phyloP scores from a whole-genome alignment of 2,888 invertebrate species.

The Pachydiplax longipennis region DNA sequence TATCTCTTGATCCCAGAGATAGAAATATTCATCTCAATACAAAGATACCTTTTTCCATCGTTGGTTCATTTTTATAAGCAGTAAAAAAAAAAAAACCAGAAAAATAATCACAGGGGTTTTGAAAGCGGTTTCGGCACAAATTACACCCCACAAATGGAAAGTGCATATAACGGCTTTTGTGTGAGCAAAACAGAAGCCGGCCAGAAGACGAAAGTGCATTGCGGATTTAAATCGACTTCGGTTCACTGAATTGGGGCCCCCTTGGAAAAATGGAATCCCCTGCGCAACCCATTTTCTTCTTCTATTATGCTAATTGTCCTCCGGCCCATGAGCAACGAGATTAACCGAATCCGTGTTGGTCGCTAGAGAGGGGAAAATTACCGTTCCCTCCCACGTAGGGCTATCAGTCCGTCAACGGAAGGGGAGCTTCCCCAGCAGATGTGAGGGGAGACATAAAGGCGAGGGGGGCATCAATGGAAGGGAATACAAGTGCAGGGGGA shows the following conservation, averaged over 20 bases:
- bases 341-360: constrained; percentile 34
- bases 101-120: too few species aligned
- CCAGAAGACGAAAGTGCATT: neutral
- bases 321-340: constrained; percentile 12
- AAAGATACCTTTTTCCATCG: too few species aligned
- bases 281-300: neutral
- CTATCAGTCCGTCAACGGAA: neutral
- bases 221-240: neutral
- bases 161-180: neutral
- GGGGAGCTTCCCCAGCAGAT: neutral
- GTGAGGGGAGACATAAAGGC: neutral
- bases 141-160: neutral
- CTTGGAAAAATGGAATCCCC: neutral
- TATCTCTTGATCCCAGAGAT: too few species aligned
- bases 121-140: neutral
- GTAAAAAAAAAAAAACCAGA: too few species aligned
- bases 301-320: constrained; percentile 22
- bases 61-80: too few species aligned
- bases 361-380: neutral
- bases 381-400: neutral
- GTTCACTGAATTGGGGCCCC: neutral
- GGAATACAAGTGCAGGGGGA: neutral
- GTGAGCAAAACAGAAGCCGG: neutral
- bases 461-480: neutral
- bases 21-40: too few species aligned